Evolutionary conservation across 53 echinoderm and acorn worm genomes (phyloP).

Genomic region (Echinarachnius parma): DNA sequence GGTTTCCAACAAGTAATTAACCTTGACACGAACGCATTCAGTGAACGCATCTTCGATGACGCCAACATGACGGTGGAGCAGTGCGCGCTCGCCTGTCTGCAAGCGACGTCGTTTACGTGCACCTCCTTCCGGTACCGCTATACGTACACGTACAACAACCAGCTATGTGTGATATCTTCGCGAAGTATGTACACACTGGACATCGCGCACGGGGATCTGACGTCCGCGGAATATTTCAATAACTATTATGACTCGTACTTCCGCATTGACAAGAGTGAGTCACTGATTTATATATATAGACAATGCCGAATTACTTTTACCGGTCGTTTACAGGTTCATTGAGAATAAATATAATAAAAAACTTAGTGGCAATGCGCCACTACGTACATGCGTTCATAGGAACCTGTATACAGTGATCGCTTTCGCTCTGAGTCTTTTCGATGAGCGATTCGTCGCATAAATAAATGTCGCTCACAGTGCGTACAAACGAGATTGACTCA

Average conservation of each 20-base stretch:
- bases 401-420: too few species aligned
- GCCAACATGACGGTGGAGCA: constrained; percentile 64
- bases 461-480: too few species aligned
- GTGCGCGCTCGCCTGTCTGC: constrained; percentile 69
- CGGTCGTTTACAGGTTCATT: too few species aligned
- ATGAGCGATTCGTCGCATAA: too few species aligned
- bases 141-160: constrained; percentile 50
- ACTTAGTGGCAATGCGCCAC: too few species aligned
- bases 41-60: constrained; percentile 16
- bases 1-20: neutral
- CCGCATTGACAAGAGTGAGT: constrained; percentile 75
- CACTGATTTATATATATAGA: too few species aligned
- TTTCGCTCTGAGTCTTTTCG: too few species aligned
- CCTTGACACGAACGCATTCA: neutral
- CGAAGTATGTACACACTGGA: constrained; percentile 69
- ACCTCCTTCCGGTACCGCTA: constrained; percentile 71
- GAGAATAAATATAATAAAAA: too few species aligned
- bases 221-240: constrained; percentile 37
- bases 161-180: constrained; percentile 65
- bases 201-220: constrained; percentile 8
- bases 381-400: too few species aligned
- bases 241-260: constrained; percentile 48
- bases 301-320: too few species aligned
- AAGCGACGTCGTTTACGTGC: constrained; percentile 61
- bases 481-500: too few species aligned